Evolutionary conservation across 1,140 invertebrate genomes (phyloP).

Genomic region (Diabrotica undecimpunctata): DNA sequence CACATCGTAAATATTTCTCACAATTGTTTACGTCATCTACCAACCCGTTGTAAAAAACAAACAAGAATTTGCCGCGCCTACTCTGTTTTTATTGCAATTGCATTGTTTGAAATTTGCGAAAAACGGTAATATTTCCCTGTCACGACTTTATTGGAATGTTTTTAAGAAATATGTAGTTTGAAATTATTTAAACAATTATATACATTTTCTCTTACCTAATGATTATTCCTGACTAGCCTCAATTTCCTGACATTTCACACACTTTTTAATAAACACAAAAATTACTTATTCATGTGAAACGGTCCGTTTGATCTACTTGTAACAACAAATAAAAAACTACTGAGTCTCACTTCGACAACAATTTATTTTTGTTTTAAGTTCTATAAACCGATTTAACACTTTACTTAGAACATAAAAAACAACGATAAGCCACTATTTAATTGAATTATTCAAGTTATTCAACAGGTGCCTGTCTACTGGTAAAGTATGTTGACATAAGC

Average conservation of each 20-base stretch:
- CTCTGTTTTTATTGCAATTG: not conserved
- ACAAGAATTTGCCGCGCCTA: not conserved
- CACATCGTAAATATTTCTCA: not conserved
- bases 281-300: not conserved
- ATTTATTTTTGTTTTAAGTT: not conserved
- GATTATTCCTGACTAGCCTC: not conserved
- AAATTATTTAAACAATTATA: too few species aligned
- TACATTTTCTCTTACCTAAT: not conserved
- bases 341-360: not conserved
- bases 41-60: not conserved
- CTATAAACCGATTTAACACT: not conserved
- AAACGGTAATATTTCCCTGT: too few species aligned
- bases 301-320: not conserved
- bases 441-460: not conserved
- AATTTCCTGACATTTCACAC: not conserved
- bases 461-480: constrained; percentile 1
- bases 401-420: not conserved
- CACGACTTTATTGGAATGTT: too few species aligned
- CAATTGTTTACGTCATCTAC: not conserved
- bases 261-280: not conserved
- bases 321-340: not conserved
- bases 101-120: not conserved
- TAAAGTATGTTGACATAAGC: not conserved
- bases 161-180: too few species aligned
- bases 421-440: not conserved